These are phyloP conservation scores for Trematomus loennbergii DNA, from an alignment of 2,113 vertebrate species.

Conservation along the genomic window DNA sequence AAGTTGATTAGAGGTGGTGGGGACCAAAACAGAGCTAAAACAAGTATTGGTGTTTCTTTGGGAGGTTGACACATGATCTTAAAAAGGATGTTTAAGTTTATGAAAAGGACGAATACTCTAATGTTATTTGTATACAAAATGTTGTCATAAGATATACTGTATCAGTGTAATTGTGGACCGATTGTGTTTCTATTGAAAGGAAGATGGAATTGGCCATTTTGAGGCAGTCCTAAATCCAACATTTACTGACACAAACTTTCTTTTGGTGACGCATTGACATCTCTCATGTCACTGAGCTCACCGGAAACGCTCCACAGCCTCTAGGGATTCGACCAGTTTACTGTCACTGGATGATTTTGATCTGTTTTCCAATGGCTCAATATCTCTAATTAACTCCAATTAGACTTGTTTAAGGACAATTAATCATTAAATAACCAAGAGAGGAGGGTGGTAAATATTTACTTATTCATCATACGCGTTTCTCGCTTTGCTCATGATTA, in stretches of 20 bases:
- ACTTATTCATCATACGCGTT: constrained; percentile 66
- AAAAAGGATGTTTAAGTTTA: too few relatives aligned
- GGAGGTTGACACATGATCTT: too few relatives aligned
- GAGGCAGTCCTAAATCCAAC: neutral
- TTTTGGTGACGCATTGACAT: neutral
- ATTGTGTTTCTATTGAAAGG: neutral
- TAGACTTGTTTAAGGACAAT: constrained; percentile 48
- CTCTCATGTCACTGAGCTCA: constrained; percentile 1
- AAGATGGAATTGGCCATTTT: neutral
- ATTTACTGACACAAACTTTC: neutral
- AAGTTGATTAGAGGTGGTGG: too few relatives aligned
- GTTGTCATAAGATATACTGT: too few relatives aligned
- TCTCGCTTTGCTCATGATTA: constrained; percentile 46
- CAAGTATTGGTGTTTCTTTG: too few relatives aligned
- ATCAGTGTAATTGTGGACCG: neutral
- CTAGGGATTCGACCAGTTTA: neutral
- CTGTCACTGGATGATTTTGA: constrained; percentile 13
- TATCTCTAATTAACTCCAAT: constrained; percentile 53
- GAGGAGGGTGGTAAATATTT: constrained; percentile 60
- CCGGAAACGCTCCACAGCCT: neutral
- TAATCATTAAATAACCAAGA: constrained; percentile 58
- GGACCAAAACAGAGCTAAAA: too few relatives aligned
- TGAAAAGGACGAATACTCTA: too few relatives aligned
- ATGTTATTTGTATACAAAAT: too few relatives aligned
- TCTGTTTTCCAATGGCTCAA: constrained; percentile 49